Evolutionary conservation across 2,888 invertebrate species (phyloP), one percentile per base, ranked within the genome.

Genomic region (Epicampocera succincta): DNA sequence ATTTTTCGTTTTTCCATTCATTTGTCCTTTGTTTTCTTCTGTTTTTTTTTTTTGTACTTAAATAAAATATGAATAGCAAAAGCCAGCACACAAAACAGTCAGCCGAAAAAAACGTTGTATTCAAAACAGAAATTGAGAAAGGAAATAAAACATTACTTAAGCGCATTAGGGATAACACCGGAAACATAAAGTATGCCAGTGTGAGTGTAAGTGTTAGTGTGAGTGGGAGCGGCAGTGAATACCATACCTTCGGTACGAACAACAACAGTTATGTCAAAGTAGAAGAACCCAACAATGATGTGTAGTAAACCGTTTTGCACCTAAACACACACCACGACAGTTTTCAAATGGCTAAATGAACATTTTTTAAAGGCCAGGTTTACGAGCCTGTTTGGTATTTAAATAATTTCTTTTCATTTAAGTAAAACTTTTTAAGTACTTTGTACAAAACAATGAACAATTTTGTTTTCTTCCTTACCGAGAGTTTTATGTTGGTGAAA

Each of bases 121-220:
- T 63, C 50, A 71, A 74, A 80, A 77, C 66, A 68, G 72, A 68
- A 80, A 83, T 66, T 75, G 74, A 69, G 52, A 68, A 71, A 79
- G 74, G 80, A 80, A 80, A 79, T 83, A 84, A 82, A 81, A 77
- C 80, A 84, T 84, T 83, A 84, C 80, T 84, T 80, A 84, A 83
- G 75, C 76, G 61, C 76, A 80, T 84, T 84, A 84, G 74, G 79
- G 75, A 61, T 69, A 68, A 74, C 65, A 69, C 73, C 73, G 81
- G 81, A 82, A 52, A 81, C 73, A 63, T 72, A 25, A 58, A 11
- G 21, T 65, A 63, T 5, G n/a, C 21, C 21, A 56, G 48, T 21
- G 56, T 19, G 38, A 33, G 12, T 33, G 40, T 52, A 29, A 15
- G 61, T 42, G 46, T 46, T 12, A 21, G 48, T 19, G 33, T 54